A percentile compares a stretch with the other conserved stretches of the same genome.
These are phyloP conservation scores for Vidua chalybeata DNA, from an alignment of 2,113 vertebrate genomes.

Conservation along the genomic window DNA sequence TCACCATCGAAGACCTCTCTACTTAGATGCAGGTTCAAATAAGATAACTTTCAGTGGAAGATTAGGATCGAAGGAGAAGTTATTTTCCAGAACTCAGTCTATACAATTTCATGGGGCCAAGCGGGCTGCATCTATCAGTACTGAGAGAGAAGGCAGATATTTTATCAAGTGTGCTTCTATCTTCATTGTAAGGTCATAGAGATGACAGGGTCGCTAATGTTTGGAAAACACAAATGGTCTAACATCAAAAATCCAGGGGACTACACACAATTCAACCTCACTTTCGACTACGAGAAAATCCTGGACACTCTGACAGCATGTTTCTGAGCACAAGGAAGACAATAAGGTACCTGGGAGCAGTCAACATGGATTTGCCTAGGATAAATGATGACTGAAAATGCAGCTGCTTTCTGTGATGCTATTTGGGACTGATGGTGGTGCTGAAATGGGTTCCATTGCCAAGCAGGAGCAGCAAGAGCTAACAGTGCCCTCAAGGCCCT, in stretches of 20 bases:
- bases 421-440: background rate
- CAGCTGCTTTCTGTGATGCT: background rate
- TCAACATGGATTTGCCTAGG: background rate
- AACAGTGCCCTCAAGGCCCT: background rate
- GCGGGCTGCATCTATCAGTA: accelerated
- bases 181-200: background rate
- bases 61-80: background rate
- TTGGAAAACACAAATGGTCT: background rate
- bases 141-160: background rate
- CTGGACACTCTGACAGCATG: accelerated
- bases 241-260: background rate
- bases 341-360: background rate
- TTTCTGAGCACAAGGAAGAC: background rate
- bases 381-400: background rate
- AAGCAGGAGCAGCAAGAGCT: background rate
- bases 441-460: background rate
- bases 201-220: accelerated
- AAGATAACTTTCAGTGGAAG: background rate
- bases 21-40: background rate
- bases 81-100: background rate
- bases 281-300: background rate
- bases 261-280: background rate
- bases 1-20: background rate
- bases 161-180: background rate
- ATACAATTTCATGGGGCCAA: background rate